Conservation (phyloP, 2,797 vertebrate species). For the Argya squamiceps region DNA sequence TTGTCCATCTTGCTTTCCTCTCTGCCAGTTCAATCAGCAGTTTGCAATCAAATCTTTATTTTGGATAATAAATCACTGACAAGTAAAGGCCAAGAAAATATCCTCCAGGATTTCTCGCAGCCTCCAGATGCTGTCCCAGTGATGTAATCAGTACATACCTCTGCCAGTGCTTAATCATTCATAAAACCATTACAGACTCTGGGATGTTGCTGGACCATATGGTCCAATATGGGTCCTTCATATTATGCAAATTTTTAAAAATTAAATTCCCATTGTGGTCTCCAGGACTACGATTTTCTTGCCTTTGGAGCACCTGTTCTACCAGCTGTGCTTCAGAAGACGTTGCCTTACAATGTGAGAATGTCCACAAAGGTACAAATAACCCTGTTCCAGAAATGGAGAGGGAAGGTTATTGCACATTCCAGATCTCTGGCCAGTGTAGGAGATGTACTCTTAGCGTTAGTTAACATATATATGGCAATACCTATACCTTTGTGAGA, state of each 20-base stretch:
- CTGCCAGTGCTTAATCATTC: background rate
- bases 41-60: background rate
- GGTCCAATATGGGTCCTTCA: background rate
- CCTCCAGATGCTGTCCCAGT: background rate
- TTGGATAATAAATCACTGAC: background rate
- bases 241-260: background rate
- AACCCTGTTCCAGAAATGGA: background rate
- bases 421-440: background rate
- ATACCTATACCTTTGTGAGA: background rate
- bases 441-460: background rate
- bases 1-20: background rate
- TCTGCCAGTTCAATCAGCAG: background rate
- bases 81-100: constrained; percentile 5
- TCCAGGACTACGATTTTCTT: background rate
- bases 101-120: background rate
- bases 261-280: background rate
- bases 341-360: background rate
- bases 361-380: background rate
- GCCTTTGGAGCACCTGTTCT: background rate
- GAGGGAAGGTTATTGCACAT: background rate
- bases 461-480: background rate
- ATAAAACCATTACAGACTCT: background rate
- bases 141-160: background rate
- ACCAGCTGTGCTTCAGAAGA: background rate
- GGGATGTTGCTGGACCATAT: background rate